phyloP scores from a whole-genome alignment of 2,113 vertebrate genomes.

The Capreolus pygargus region DNA sequence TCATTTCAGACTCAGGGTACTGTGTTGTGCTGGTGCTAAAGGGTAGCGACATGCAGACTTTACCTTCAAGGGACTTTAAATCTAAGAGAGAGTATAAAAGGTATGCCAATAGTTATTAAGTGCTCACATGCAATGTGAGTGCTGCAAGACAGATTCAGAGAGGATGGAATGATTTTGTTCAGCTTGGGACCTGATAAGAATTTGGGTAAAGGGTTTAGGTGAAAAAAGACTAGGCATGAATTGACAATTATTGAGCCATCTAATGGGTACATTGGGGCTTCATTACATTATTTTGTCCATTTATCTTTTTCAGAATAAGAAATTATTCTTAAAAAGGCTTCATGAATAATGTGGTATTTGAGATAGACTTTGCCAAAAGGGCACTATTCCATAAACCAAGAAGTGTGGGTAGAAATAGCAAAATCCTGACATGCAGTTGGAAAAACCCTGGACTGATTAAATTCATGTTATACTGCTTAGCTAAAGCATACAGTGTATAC shows the following conservation, averaged over 20 bases:
- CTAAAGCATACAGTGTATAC: neutral
- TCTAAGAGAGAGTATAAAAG: neutral
- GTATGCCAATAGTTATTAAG: neutral
- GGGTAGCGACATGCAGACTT: neutral
- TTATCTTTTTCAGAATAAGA: slow-evolving; percentile 18
- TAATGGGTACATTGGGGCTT: neutral
- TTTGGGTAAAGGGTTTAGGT: neutral
- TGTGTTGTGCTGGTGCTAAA: neutral
- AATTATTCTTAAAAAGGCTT: neutral
- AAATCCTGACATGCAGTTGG: neutral
- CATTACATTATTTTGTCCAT: neutral
- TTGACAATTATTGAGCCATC: neutral
- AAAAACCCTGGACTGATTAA: neutral
- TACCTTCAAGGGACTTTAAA: slow-evolving; percentile 44
- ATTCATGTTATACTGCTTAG: neutral
- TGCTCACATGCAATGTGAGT: neutral
- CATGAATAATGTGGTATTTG: neutral
- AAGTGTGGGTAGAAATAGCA: neutral
- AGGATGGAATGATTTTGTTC: neutral
- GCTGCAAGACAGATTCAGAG: neutral
- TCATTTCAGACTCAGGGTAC: neutral
- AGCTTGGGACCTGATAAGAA: neutral
- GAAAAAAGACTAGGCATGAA: neutral
- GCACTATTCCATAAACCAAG: neutral
- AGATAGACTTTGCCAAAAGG: neutral